phyloP scores from a whole-genome alignment of 2,113 vertebrate genomes.

The Embiotoca jacksoni region DNA sequence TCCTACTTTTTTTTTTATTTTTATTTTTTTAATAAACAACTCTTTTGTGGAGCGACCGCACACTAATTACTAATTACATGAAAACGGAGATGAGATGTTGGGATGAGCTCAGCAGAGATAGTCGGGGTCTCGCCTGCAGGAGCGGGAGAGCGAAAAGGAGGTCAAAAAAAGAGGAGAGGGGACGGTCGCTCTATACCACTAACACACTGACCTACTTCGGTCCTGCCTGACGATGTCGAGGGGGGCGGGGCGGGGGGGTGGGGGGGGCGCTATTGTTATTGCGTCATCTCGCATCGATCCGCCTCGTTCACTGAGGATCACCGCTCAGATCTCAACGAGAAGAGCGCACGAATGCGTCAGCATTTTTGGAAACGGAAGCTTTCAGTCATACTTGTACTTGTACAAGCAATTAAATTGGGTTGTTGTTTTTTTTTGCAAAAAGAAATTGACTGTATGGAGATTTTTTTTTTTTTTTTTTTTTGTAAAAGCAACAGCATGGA shows the following conservation, averaged over 20 bases:
- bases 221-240: not conserved
- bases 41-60: not conserved
- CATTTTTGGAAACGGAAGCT: too few relatives aligned
- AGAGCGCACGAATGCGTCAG: too few relatives aligned
- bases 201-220: constrained; percentile 92
- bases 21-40: constrained; percentile 5
- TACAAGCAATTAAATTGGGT: too few relatives aligned
- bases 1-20: not conserved
- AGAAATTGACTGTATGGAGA: too few relatives aligned
- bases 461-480: too few relatives aligned
- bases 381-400: too few relatives aligned
- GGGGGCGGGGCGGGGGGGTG: not conserved
- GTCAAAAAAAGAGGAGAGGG: constrained; percentile 84
- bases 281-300: not conserved
- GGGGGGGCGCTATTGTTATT: constrained; percentile 12
- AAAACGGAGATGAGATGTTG: constrained; percentile 18
- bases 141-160: constrained; percentile 79
- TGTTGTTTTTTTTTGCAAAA: too few relatives aligned
- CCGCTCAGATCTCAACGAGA: not conserved
- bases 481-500: too few relatives aligned
- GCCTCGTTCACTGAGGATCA: not conserved
- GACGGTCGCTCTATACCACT: constrained; percentile 68
- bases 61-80: not conserved
- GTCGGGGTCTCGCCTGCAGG: constrained; percentile 4
- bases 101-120: constrained; percentile 33